Evolutionary conservation across 2,888 invertebrate genomes (phyloP), one percentile per base, ranked within the genome.

Genomic region (Byasa hedistus): DNA sequence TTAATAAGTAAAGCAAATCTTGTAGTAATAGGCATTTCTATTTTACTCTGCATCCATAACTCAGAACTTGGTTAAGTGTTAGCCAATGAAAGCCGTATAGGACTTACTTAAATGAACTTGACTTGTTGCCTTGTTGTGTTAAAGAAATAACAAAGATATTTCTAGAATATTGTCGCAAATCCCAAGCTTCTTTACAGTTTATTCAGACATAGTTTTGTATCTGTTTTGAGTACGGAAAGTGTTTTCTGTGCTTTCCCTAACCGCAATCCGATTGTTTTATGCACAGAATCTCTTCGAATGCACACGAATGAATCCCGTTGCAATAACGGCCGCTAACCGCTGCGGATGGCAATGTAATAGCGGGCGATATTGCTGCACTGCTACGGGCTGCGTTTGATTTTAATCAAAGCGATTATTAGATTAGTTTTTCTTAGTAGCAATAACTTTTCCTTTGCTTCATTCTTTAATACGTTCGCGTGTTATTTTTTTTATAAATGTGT

Each of bases 301-400:
- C 27, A 65, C 27, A 64, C 59, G 64, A 70, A 65, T 65, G 69
- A 60, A 68, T 64, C 59, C 59, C 23, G 61, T 21, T 62, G 71
- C 69, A 73, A 77, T 76, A 74, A 76, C 75, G 71, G 73, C 75
- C 70, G 70, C 71, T 65, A 69, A 71, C 70, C 69, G 66, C 69
- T 68, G 71, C 72, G 72, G 72, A 74, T 74, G 74, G 68, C 66
- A 66, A 65, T 69, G 72, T 44, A 70, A 71, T 73, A 65, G 69
- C 61, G 54, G 63, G 52, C 68, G 58, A 57, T 65, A 65, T 65
- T 62, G 60, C 39, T 55, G 32, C 36, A 54, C n/a, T 55, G 23
- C 39, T 22, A 24, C 44, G 22, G 58, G n/a, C 44, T 21, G 58
- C 15, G 24, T 61, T 54, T 54, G 58, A 24, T 59, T 39, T 64